Base-by-base conservation (phyloP, 2,888 invertebrate genomes). In the Elmis aenea region DNA sequence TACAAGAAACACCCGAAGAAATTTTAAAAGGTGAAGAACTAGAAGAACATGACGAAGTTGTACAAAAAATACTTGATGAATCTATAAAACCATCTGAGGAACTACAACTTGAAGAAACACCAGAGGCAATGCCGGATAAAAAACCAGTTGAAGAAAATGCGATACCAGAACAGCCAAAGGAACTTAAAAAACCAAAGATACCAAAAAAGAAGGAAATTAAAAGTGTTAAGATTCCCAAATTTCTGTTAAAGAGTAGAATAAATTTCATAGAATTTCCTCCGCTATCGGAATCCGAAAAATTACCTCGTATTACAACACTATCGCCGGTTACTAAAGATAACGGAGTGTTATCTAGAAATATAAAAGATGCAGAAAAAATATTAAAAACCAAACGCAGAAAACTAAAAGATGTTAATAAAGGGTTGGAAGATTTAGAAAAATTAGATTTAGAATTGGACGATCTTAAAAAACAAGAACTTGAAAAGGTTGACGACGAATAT, bases 341-440 rank as follows among this genome's bases (percentile, higher is more conserved):
- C 54, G 85, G 84, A 13, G 76, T 82, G 45, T 61, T 86, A 21
- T 85, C 85, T 0, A 74, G 72, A 43, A 74, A 73, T 42, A 49
- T 71, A 10, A 62, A 81, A 64, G 85, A 85, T 61, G 84, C 83
- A 4, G 68, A 76, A 41, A 72, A 79, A 59, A 62, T 79, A 6
- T 66, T 79, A 26, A 83, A 77, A 61, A 76, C 72, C 37, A 72
- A 75, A 42, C 59, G 54, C 20, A 59, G 52, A 59, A 69, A 61
- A 44, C 64, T 49, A 46, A 68, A 55, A 58, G 66, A 63, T 27
- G 57, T 57, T 40, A 66, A 64, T 33, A 61, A 68, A 33, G 66
- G 67, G 35, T 81, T 15, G 83, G 79, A 1, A 73, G 84, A 11
- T 13, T 18, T 41, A 10, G 40, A 45, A 21, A 29, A 36, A 20